Base-by-base conservation (phyloP, 2,888 invertebrate species). In the Mimas tiliae region DNA sequence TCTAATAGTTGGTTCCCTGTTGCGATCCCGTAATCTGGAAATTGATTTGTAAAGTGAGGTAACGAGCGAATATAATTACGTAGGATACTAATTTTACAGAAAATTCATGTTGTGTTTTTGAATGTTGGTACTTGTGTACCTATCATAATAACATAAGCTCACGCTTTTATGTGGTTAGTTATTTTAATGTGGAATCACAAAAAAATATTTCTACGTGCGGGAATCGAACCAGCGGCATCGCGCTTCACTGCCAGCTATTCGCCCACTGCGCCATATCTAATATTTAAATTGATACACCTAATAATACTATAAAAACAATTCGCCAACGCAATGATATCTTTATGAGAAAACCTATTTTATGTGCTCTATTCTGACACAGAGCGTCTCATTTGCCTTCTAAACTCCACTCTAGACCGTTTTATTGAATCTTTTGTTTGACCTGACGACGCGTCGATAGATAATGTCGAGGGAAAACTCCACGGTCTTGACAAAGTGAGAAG, bases 11-110 rank as follows among this genome's bases (percentile, higher is more conserved):
- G 98, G 68, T 94, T 94, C 55, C 98, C 98, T 50, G 96, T 95
- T 77, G 95, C 95, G 75, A 98, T 97, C 65, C 97, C 98, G 86
- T 96, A 98, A 95, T 98, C 98, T 98, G 93, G 65, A 94, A 86
- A 50, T 67, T 50, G 19, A 48, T 51, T 68, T 16, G 53, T n/a
- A n/a, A 33, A 33, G 7, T n/a, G 34, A 50, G 52, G 11, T 42
- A 16, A 52, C 9, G 48, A 14, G 0, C 21, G 11, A n/a, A 16
- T 19, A 16, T 51, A 16, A 1, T 51, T n/a, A 51, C 6, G 51
- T 11, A 51, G 19, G n/a, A n/a, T n/a, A 27, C 2, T 27, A 27
- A 27, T 27, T 27, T 27, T 3, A 27, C 27, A 27, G 27, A 4
- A 27, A 27, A 27, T 27, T 4, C 1, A 27, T 3, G 27, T 27